A percentile compares a stretch with the other conserved stretches of the same genome.
Conservation (phyloP, 1,140 invertebrate species). For the Coenobita brevimanus region DNA sequence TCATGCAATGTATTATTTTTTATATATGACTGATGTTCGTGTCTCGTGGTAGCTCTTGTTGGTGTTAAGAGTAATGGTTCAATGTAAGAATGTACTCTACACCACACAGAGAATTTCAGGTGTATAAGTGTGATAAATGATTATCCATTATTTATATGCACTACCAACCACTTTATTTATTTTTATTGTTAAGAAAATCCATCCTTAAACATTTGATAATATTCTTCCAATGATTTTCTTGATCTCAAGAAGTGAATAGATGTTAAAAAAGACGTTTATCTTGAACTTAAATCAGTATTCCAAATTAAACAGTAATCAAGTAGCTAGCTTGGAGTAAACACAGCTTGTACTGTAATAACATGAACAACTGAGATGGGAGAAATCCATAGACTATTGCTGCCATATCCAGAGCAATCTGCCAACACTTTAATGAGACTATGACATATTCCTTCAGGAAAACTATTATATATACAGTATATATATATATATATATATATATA, state of each 20-base stretch:
- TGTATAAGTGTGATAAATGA: not conserved
- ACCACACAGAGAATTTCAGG: not conserved
- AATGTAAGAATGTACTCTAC: constrained; percentile 6
- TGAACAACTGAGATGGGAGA: constrained; percentile 10
- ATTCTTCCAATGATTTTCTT: constrained; percentile 17
- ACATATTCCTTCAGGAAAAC: too few species aligned
- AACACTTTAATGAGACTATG: too few species aligned
- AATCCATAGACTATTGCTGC: not conserved
- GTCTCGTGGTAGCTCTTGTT: not conserved
- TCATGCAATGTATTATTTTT: too few species aligned
- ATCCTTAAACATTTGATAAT: not conserved
- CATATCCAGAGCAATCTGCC: too few species aligned
- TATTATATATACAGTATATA: too few species aligned
- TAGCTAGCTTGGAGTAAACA: constrained; percentile 54
- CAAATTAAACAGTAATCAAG: constrained; percentile 56
- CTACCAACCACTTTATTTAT: constrained; percentile 25
- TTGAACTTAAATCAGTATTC: constrained; percentile 56
- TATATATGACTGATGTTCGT: not conserved
- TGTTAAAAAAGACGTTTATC: constrained; percentile 36
- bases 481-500: too few species aligned
- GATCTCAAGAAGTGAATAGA: constrained; percentile 46
- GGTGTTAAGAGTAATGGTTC: not conserved
- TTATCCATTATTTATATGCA: constrained; percentile 4
- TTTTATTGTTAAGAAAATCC: constrained; percentile 5
- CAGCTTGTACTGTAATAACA: constrained; percentile 43